Conservation (phyloP, 2,797 vertebrate genomes). For the Bradypus variegatus region DNA sequence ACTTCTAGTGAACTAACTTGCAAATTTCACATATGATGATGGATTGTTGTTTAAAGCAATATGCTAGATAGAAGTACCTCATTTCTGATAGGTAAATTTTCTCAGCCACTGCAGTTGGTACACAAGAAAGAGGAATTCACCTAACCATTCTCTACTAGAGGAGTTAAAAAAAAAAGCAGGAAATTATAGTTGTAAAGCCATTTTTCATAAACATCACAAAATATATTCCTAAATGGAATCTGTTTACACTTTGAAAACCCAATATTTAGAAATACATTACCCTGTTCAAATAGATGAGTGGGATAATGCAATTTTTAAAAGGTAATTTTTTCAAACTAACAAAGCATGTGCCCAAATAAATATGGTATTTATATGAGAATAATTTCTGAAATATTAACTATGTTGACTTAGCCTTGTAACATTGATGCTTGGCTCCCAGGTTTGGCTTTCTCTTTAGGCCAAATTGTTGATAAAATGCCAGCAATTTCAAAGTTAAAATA, state of each 20-base stretch:
- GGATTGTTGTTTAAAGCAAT: not conserved
- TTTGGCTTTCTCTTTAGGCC: constrained; percentile 32
- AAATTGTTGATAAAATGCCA: constrained; percentile 58
- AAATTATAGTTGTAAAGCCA: constrained; percentile 30
- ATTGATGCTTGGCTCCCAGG: constrained; percentile 23
- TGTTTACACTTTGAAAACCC: not conserved
- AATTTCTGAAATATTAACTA: constrained; percentile 44
- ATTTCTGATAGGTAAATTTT: constrained; percentile 44
- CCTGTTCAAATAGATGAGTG: not conserved
- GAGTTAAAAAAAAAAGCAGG: not conserved
- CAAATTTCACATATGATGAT: not conserved
- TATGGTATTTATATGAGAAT: constrained; percentile 36
- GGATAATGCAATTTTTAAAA: constrained; percentile 38
- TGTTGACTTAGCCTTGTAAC: constrained; percentile 31
- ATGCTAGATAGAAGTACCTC: not conserved
- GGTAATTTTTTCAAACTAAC: constrained; percentile 39
- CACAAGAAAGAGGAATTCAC: constrained; percentile 38
- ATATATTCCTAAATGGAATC: constrained; percentile 33
- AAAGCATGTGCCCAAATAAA: constrained; percentile 54
- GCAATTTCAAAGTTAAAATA: constrained; percentile 59
- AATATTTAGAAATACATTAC: not conserved
- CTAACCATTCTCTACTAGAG: constrained; percentile 17
- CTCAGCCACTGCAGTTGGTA: constrained; percentile 35
- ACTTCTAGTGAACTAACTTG: not conserved
- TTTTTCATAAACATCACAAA: constrained; percentile 27